Evolutionary conservation across 2,113 vertebrate genomes (phyloP).

Genomic region (Barbus barbus): DNA sequence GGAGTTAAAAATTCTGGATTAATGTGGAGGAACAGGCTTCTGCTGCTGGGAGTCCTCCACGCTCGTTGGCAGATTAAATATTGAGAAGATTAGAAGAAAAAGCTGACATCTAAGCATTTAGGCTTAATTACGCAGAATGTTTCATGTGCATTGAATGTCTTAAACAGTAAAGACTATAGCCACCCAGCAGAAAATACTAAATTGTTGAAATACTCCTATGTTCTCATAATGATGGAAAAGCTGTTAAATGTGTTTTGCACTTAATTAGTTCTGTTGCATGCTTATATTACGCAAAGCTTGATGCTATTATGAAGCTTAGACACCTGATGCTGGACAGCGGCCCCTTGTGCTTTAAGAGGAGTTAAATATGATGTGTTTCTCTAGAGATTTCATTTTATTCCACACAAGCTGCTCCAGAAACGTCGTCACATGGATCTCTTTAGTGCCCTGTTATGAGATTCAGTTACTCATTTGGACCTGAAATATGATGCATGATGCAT

Average conservation of each 20-base stretch:
- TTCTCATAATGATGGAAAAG: background rate
- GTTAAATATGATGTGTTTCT: background rate
- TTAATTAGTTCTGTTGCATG: too few relatives aligned
- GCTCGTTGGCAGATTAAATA: constrained; percentile 52
- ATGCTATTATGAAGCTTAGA: background rate
- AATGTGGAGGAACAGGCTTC: constrained; percentile 13
- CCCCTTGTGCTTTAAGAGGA: background rate
- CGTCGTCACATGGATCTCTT: too few relatives aligned
- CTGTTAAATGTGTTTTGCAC: background rate
- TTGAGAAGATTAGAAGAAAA: constrained; percentile 48
- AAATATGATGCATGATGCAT: too few relatives aligned
- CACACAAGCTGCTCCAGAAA: too few relatives aligned
- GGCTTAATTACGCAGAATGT: constrained; percentile 44
- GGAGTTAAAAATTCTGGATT: constrained; percentile 52
- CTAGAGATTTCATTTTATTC: background rate
- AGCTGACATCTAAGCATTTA: constrained; percentile 51
- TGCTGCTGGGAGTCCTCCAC: constrained; percentile 37
- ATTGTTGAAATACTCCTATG: background rate
- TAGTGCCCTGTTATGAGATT: too few relatives aligned
- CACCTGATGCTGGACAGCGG: background rate
- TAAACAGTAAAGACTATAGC: constrained; percentile 26
- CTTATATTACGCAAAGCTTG: too few relatives aligned
- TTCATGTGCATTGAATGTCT: constrained; percentile 16
- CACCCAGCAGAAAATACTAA: background rate
- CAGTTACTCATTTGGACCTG: too few relatives aligned